Evolutionary conservation across 2,113 vertebrate genomes (phyloP), one percentile per base, ranked within the genome.

Genomic region (Oxyura jamaicensis): DNA sequence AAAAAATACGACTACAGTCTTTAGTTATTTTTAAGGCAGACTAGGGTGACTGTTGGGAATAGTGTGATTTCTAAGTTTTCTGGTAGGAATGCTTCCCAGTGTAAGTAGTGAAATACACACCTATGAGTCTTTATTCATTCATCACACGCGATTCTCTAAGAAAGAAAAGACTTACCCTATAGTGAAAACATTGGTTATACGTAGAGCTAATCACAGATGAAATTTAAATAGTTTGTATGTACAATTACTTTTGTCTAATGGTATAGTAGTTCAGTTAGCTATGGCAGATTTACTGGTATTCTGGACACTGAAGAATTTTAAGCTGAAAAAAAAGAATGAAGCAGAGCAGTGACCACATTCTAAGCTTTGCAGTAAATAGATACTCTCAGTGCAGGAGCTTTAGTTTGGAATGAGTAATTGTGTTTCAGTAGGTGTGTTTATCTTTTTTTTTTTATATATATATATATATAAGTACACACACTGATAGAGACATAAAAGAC

Each of bases 41-140:
- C 89, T 65, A 11, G 86, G 86, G 78, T 41, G 59, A 84, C 94
- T 79, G 83, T 25, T 75, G 97, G 96, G 97, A 97, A 97, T 98
- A 97, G 68, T 94, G 88, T 79, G 91, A 95, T 97, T 98, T 98
- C 73, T 18, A 96, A 97, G 93, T 96, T 96, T 97, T 97, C 84
- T 94, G 91, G 71, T 93, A 97, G 96, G 91, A 97, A 96, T 86
- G 81, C 59, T 95, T 96, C 35, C 33, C 91, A 39, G 63, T 55
- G 10, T 85, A 95, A 94, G 67, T 93, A 82, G 91, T 95, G 84
- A 96, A 71, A 96, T 87, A 93, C 62, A 95, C 83, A 69, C 82
- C 90, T 95, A 7, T 73, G 81, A 86, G 92, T 96, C 96, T 98
- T 98, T 86, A 98, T 98, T 98, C 98, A 98, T 98, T 98, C 97